phyloP scores from a whole-genome alignment of 2,113 vertebrate genomes.

The Dolichallabes microphthalmus region DNA sequence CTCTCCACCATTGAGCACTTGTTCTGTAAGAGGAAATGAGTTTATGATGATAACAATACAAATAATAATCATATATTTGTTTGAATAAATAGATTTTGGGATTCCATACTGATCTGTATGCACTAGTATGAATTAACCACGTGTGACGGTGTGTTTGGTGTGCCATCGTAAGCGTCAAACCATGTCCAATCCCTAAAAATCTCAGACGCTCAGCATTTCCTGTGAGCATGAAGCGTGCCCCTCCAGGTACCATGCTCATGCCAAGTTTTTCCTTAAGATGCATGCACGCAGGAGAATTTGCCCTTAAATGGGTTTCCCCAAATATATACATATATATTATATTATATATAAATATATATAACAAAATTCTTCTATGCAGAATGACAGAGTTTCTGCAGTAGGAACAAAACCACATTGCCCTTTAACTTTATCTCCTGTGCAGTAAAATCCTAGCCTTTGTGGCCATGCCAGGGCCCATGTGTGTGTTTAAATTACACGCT shows the following conservation, averaged over 20 bases:
- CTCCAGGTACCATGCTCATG: not conserved
- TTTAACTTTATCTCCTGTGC: constrained; percentile 38
- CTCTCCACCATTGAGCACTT: not conserved
- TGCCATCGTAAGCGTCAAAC: not conserved
- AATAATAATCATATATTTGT: not conserved
- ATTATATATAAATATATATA: no score
- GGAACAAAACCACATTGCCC: constrained; percentile 43
- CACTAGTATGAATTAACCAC: no score
- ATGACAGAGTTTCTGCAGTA: constrained; percentile 20
- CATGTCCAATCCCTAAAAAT: not conserved
- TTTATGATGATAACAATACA: not conserved
- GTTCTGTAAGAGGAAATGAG: not conserved
- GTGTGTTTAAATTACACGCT: constrained; percentile 44
- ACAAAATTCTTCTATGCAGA: not conserved
- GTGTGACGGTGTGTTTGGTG: no score
- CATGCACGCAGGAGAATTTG: not conserved
- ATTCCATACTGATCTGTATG: not conserved
- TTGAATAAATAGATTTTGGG: not conserved
- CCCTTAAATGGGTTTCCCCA: not conserved
- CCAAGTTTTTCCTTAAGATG: constrained; percentile 11
- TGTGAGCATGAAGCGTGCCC: not conserved
- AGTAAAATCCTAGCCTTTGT: constrained; percentile 47
- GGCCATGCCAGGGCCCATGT: constrained; percentile 38
- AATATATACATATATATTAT: no score
- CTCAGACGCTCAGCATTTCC: not conserved